Percentiles rank a stretch among this genome's conserved stretches.
Conservation (phyloP, 2,113 vertebrate species). For the Hydropotes inermis region DNA sequence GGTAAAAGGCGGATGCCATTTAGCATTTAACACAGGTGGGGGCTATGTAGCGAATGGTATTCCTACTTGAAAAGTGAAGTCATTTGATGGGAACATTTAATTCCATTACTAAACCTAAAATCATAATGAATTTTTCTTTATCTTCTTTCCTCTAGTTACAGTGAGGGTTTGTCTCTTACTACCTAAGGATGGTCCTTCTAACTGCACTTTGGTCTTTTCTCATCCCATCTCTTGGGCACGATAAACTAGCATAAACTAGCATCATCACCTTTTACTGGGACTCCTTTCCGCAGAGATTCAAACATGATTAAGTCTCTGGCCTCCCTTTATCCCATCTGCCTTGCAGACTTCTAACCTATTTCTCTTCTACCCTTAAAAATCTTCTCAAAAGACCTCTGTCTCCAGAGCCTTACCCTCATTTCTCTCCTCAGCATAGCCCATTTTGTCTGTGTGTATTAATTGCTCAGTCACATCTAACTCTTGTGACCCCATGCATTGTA, state of each 20-base stretch:
- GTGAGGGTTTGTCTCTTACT: not conserved
- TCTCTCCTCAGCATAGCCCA: not conserved
- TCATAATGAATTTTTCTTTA: not conserved
- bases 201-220: not conserved
- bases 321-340: not conserved
- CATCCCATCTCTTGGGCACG: not conserved
- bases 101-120: not conserved
- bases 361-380: not conserved
- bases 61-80: not conserved
- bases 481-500: not conserved
- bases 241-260: not conserved
- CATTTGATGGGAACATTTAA: not conserved
- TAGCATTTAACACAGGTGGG: not conserved
- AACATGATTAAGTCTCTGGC: not conserved
- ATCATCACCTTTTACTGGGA: not conserved
- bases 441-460: not conserved
- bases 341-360: not conserved
- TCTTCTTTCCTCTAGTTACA: not conserved
- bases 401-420: not conserved
- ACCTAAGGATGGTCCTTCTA: not conserved
- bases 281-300: not conserved
- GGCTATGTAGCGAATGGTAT: not conserved
- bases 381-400: not conserved
- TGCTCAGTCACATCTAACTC: not conserved
- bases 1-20: not conserved